phyloP scores from a whole-genome alignment of 1,140 invertebrate genomes.

The Venustaconcha ellipsiformis region DNA sequence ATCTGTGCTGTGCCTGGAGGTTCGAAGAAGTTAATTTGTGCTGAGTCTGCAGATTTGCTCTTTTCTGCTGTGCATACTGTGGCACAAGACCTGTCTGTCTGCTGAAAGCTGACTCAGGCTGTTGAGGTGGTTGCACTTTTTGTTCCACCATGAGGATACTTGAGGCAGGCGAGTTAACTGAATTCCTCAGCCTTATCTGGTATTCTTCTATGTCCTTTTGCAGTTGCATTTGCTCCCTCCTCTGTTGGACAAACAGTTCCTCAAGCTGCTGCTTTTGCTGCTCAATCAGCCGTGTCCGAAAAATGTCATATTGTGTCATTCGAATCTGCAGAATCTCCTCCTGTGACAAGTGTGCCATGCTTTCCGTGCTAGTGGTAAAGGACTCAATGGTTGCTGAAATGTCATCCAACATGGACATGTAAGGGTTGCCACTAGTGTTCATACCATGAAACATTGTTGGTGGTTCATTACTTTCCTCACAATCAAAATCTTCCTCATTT shows the following conservation, averaged over 20 bases:
- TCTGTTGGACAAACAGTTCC: constrained; percentile 29
- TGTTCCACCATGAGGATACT: too few relatives aligned
- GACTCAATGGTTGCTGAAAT: constrained; percentile 18
- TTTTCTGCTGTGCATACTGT: too few relatives aligned
- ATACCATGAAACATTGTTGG: too few relatives aligned
- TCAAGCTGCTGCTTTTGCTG: constrained; percentile 25
- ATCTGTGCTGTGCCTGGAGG: too few relatives aligned
- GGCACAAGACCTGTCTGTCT: too few relatives aligned
- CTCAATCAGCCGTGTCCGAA: constrained; percentile 25
- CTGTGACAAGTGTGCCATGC: constrained; percentile 31
- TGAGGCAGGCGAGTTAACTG: too few relatives aligned
- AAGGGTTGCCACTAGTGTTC: not conserved
- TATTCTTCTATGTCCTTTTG: constrained; percentile 27
- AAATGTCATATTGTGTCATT: constrained; percentile 24
- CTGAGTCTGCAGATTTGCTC: too few relatives aligned
- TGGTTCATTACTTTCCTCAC: constrained; percentile 1
- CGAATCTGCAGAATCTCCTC: constrained; percentile 24
- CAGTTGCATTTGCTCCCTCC: constrained; percentile 26
- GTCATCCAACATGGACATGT: constrained; percentile 14
- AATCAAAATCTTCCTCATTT: constrained; percentile 16
- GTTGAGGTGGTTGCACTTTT: too few relatives aligned
- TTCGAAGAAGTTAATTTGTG: too few relatives aligned
- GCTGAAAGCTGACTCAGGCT: too few relatives aligned
- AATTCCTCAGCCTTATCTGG: not conserved
- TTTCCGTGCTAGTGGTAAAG: constrained; percentile 19